A percentile compares a stretch with the other conserved stretches of the same genome.
phyloP scores from a whole-genome alignment of 2,797 vertebrate species.

The Yasuhikotakia modesta region DNA sequence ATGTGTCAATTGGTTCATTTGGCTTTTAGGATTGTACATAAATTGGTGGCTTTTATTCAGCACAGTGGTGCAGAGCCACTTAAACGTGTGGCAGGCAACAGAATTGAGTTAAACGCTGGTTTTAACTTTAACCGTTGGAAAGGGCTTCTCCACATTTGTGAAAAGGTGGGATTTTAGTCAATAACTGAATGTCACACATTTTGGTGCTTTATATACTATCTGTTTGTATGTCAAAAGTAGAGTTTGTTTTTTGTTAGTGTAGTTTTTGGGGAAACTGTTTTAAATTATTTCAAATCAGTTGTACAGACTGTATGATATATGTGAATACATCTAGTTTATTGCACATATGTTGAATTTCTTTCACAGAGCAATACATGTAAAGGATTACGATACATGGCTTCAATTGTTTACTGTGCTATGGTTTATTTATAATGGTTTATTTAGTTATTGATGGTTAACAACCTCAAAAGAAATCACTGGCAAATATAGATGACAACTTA shows the following conservation, averaged over 20 bases:
- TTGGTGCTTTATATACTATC: slow-evolving; percentile 35
- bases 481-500: not conserved
- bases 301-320: slow-evolving; percentile 76
- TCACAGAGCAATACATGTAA: not conserved
- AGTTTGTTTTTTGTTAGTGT: too few relatives aligned
- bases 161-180: slow-evolving; percentile 8
- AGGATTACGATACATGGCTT: not conserved
- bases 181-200: slow-evolving; percentile 13
- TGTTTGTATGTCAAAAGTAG: slow-evolving; percentile 23
- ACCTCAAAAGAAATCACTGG: not conserved
- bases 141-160: slow-evolving; percentile 1
- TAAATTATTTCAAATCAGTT: slow-evolving; percentile 67
- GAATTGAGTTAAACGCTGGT: too few relatives aligned
- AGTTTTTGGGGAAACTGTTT: slow-evolving; percentile 48
- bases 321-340: slow-evolving; percentile 71
- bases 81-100: too few relatives aligned
- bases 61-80: slow-evolving; percentile 12
- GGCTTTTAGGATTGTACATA: slow-evolving; percentile 19
- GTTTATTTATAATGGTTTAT: too few relatives aligned
- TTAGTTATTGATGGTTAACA: not conserved
- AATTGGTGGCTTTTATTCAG: slow-evolving; percentile 18
- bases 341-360: slow-evolving; percentile 49
- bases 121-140: slow-evolving; percentile 9
- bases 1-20: slow-evolving; percentile 13
- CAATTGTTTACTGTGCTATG: too few relatives aligned